These are phyloP conservation scores for Phylloscopus collybita DNA, from an alignment of 2,797 vertebrate species.

Conservation along the genomic window DNA sequence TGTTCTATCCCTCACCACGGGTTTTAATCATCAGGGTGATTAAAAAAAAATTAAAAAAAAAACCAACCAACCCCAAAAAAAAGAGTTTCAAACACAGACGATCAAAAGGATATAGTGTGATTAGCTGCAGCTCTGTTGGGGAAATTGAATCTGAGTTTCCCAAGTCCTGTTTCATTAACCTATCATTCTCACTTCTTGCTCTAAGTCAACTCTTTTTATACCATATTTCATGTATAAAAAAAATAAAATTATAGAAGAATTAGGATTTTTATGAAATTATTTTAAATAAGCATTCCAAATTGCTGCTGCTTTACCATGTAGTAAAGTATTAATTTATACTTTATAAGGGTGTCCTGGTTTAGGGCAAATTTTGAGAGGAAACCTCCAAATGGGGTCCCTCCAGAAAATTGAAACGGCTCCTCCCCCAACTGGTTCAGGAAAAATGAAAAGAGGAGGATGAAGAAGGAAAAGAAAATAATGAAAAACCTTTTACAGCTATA, in stretches of 20 bases:
- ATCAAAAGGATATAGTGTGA: background rate
- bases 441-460: background rate
- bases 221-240: background rate
- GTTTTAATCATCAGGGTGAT: background rate
- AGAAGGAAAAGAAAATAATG: rapidly evolving
- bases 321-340: background rate
- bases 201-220: background rate
- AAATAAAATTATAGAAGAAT: background rate
- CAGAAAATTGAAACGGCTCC: background rate
- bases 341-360: background rate
- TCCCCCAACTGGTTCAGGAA: background rate
- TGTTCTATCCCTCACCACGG: rapidly evolving
- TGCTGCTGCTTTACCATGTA: background rate
- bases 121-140: background rate
- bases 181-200: background rate
- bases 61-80: background rate
- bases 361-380: background rate
- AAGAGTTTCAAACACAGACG: background rate
- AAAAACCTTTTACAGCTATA: background rate
- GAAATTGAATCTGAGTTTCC: background rate
- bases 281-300: background rate
- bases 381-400: background rate
- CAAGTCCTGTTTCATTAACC: background rate
- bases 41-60: background rate
- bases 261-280: background rate